phyloP scores from a whole-genome alignment of 2,888 invertebrate species.

The Plagodis dolabraria region DNA sequence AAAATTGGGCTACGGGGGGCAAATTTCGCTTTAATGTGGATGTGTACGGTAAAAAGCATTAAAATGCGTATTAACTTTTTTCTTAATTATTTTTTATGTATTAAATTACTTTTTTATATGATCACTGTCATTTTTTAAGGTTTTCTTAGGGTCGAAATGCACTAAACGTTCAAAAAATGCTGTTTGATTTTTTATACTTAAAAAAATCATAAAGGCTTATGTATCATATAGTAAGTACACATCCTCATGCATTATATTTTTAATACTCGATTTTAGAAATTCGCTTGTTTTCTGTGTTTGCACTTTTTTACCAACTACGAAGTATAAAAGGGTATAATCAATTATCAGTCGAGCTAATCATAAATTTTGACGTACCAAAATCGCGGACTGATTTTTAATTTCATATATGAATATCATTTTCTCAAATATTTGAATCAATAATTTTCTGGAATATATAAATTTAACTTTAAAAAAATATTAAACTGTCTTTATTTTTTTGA shows the following conservation, averaged over 20 bases:
- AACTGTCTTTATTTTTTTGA: conserved; percentile 1
- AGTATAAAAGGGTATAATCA: conserved; percentile 12
- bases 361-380: conserved; percentile 38
- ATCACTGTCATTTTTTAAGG: no score
- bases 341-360: conserved; percentile 24
- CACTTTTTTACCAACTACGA: conserved; percentile 39
- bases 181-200: neutral
- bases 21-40: conserved; percentile 28
- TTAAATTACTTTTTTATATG: no score
- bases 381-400: conserved; percentile 29
- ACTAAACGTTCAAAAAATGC: neutral
- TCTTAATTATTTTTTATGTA: no score
- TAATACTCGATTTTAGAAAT: conserved; percentile 10
- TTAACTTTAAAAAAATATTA: no score
- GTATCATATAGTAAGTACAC: conserved; percentile 16
- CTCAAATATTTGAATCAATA: no score
- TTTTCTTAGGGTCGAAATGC: no score
- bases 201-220: neutral
- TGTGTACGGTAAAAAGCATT: conserved; percentile 6
- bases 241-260: conserved; percentile 17
- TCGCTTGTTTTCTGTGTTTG: conserved; percentile 27
- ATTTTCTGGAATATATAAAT: no score
- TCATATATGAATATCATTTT: neutral
- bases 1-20: conserved; percentile 31
- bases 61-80: neutral